Conservation (phyloP, 2,113 vertebrate species). For the Neolamprologus longior region DNA sequence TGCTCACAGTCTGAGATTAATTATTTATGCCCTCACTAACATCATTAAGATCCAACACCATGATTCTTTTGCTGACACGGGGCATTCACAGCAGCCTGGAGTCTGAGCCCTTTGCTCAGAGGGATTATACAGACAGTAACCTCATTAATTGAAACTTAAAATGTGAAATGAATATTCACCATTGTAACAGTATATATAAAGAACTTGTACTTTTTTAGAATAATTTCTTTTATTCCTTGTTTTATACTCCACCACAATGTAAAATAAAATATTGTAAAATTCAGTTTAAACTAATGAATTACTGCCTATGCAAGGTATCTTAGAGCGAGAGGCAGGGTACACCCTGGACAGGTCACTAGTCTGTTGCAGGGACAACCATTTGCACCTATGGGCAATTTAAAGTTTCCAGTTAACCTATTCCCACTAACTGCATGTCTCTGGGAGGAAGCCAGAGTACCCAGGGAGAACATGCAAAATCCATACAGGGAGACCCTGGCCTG, state of each 20-base stretch:
- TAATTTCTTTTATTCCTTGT: neutral
- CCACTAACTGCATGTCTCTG: neutral
- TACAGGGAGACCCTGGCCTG: neutral
- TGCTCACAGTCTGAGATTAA: neutral
- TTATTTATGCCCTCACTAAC: neutral
- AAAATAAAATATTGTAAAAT: fast-evolving
- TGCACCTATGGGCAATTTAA: neutral
- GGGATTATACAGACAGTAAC: neutral
- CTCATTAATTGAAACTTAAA: neutral
- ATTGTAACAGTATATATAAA: neutral
- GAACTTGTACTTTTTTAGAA: neutral
- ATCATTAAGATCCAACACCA: neutral
- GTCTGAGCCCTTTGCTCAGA: neutral
- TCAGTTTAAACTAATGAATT: neutral
- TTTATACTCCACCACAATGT: neutral
- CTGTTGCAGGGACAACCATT: neutral
- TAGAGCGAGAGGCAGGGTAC: neutral
- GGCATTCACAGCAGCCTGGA: neutral
- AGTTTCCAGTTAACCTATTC: neutral
- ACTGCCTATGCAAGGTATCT: neutral
- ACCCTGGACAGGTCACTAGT: neutral
- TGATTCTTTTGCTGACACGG: neutral
- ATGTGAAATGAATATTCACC: neutral
- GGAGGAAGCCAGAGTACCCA: neutral
- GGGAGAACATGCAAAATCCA: neutral